A percentile compares a stretch with the other conserved stretches of the same genome.
Evolutionary conservation across 1,140 invertebrate genomes (phyloP).

Genomic region (Bombus fervidus): DNA sequence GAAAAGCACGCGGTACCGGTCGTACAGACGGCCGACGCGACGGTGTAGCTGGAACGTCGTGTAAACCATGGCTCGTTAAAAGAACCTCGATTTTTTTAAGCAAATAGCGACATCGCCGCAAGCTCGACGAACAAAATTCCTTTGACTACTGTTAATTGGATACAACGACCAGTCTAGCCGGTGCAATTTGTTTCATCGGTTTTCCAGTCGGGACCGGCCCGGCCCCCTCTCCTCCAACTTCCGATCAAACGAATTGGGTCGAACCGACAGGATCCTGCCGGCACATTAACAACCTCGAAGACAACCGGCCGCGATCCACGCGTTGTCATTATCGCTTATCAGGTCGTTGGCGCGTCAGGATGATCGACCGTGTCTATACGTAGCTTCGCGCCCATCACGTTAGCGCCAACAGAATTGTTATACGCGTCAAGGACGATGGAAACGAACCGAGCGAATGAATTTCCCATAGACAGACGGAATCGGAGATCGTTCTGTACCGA

Average conservation of each 20-base stretch:
- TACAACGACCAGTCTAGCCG: neutral
- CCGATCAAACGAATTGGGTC: neutral
- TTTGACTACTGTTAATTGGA: conserved; percentile 45
- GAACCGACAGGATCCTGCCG: neutral
- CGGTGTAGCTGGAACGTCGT: neutral
- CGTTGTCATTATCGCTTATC: conserved; percentile 33
- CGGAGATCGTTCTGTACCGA: no score
- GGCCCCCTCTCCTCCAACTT: no score
- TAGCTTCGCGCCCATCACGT: neutral
- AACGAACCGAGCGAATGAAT: neutral
- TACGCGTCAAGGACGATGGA: neutral
- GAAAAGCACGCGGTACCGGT: neutral
- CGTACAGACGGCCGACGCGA: neutral
- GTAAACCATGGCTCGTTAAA: neutral
- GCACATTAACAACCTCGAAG: conserved; percentile 29
- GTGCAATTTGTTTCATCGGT: conserved; percentile 34
- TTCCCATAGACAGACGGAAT: neutral
- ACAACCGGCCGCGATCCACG: conserved; percentile 15
- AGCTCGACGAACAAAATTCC: neutral
- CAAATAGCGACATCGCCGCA: neutral
- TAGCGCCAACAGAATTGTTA: neutral
- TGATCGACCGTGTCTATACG: conserved; percentile 50
- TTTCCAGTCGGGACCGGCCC: neutral
- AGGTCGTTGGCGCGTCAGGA: neutral
- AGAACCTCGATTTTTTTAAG: conserved; percentile 9